These are phyloP conservation scores for Pachycephala philippinensis DNA, from an alignment of 2,113 vertebrate species.

Conservation along the genomic window DNA sequence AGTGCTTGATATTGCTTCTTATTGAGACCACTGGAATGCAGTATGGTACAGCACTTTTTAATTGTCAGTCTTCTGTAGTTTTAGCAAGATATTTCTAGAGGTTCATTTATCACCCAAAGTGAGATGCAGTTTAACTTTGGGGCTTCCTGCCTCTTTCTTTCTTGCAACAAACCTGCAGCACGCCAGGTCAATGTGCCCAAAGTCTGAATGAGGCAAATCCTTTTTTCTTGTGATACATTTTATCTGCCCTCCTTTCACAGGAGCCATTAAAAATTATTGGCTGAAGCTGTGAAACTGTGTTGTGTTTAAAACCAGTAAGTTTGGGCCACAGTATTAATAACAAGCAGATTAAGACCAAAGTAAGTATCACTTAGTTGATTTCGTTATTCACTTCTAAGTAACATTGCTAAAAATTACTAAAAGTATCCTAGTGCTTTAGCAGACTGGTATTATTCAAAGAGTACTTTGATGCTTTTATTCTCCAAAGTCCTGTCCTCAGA, in stretches of 20 bases:
- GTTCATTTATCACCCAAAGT: neutral
- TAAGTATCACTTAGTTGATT: neutral
- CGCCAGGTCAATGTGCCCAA: neutral
- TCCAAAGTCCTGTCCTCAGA: neutral
- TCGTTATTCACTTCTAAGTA: neutral
- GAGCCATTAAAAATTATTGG: neutral
- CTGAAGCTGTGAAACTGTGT: neutral
- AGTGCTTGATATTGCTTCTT: neutral
- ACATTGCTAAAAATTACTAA: neutral
- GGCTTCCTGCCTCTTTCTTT: neutral
- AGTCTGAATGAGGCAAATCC: neutral
- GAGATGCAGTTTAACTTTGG: neutral
- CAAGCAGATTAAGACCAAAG: neutral
- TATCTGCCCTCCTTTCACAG: neutral
- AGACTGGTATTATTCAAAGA: slow-evolving; percentile 26
- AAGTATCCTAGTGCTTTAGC: neutral
- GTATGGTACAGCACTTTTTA: neutral
- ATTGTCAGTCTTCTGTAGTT: neutral
- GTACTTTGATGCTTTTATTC: slow-evolving; percentile 5
- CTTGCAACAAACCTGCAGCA: neutral
- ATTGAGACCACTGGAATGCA: neutral
- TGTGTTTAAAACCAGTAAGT: neutral
- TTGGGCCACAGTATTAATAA: neutral
- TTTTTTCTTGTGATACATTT: neutral
- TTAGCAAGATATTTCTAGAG: neutral